Percentiles rank a stretch among this genome's conserved stretches.
These are phyloP conservation scores for Cryptocephalus moraei DNA, from an alignment of 2,888 invertebrate species.

Conservation along the genomic window DNA sequence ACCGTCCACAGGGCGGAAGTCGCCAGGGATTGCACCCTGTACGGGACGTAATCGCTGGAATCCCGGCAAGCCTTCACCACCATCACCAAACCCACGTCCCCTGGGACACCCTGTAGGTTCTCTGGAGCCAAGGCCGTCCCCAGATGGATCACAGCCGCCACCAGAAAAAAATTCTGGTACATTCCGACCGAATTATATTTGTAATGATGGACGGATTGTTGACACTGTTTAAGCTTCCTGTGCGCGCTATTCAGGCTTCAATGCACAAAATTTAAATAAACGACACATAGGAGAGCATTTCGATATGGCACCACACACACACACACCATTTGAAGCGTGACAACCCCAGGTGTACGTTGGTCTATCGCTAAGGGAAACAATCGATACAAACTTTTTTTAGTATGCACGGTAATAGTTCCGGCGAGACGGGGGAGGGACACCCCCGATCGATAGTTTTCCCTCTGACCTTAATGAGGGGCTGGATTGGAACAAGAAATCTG, in stretches of 20 bases:
- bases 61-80: constrained; percentile 25
- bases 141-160: too few relatives aligned
- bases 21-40: constrained; percentile 20
- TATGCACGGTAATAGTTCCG: not conserved
- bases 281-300: not conserved
- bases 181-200: too few relatives aligned
- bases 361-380: constrained; percentile 26
- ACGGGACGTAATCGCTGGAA: constrained; percentile 9
- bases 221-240: constrained; percentile 15
- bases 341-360: not conserved
- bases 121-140: not conserved
- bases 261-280: constrained; percentile 19
- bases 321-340: not conserved
- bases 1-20: constrained; percentile 30
- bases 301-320: not conserved
- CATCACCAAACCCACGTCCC: constrained; percentile 27
- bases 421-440: too few relatives aligned
- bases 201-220: too few relatives aligned
- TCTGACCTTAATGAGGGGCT: too few relatives aligned
- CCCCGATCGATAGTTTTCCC: too few relatives aligned
- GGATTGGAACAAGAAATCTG: too few relatives aligned
- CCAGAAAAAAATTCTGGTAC: too few relatives aligned
- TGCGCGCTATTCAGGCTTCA: constrained; percentile 19
- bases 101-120: constrained; percentile 3
- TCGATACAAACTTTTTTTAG: constrained; percentile 27